Percentiles rank a stretch among this genome's conserved stretches.
Evolutionary conservation across 2,888 invertebrate species (phyloP).

Genomic region (Chaitophorus viminalis): DNA sequence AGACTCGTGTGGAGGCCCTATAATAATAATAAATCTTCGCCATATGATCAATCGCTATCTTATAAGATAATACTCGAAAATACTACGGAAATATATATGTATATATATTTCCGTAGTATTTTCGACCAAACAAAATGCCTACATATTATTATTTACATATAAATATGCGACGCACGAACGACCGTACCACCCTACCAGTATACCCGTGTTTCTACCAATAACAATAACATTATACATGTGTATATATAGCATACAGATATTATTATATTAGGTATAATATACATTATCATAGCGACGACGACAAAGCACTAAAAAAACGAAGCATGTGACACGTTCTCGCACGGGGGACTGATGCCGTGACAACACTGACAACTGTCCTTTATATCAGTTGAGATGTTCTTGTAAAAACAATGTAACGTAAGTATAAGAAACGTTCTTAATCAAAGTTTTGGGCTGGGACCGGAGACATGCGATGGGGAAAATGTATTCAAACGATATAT

Average conservation of each 20-base stretch:
- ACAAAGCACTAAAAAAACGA: not conserved
- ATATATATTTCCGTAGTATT: not conserved
- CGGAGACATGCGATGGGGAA: too few species aligned
- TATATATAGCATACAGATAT: not conserved
- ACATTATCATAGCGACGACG: not conserved
- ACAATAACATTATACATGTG: not conserved
- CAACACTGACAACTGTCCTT: too few species aligned
- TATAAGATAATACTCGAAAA: too few species aligned
- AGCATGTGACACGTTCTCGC: not conserved
- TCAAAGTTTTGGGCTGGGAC: too few species aligned
- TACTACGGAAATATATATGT: too few species aligned
- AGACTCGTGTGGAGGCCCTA: too few species aligned
- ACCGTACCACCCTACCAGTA: not conserved
- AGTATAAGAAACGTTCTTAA: too few species aligned
- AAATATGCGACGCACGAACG: not conserved
- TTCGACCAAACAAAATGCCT: not conserved
- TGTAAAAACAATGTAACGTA: too few species aligned
- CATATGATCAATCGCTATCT: not conserved
- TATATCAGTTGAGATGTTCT: too few species aligned
- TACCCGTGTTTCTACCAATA: not conserved
- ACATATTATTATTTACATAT: not conserved
- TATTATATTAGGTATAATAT: not conserved
- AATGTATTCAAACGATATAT: too few species aligned
- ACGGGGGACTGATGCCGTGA: too few species aligned
- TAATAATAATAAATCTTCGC: not conserved